These are phyloP conservation scores for Oopsacas minuta DNA, from an alignment of 37 sponge, comb jelly and placozoan species.

Conservation along the genomic window DNA sequence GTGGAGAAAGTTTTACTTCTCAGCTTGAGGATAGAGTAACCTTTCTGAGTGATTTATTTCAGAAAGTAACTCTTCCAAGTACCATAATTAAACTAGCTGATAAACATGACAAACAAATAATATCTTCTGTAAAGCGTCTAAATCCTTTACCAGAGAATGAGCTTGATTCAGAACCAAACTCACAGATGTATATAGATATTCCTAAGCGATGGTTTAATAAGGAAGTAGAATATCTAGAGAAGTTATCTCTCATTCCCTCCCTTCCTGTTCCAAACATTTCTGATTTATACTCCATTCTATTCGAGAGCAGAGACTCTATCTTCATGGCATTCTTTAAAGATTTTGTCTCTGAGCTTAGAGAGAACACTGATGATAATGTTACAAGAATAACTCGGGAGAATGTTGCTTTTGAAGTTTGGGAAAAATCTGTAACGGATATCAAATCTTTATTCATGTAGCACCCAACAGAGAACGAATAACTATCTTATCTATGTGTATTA, in stretches of 20 bases:
- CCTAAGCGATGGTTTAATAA: not conserved
- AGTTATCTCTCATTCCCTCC: not conserved
- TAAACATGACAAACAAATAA: not conserved
- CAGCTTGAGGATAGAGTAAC: not conserved
- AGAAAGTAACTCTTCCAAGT: not conserved
- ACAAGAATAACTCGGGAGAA: not conserved
- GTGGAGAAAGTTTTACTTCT: conserved; percentile 13
- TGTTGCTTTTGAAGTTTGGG: not conserved
- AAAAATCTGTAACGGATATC: not conserved
- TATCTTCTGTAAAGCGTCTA: not conserved
- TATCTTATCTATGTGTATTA: not conserved
- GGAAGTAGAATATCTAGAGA: not conserved
- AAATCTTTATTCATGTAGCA: not conserved
- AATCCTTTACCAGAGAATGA: not conserved
- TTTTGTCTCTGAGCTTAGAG: not conserved
- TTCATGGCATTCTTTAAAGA: not conserved
- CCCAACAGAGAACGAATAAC: not conserved
- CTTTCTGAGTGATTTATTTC: not conserved
- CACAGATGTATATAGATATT: not conserved
- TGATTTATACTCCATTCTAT: not conserved
- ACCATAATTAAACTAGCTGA: not conserved
- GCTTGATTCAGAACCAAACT: not conserved
- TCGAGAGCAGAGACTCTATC: not conserved
- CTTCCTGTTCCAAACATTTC: not conserved
- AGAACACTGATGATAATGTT: not conserved